Evolutionary conservation across 92 coral and sea anemone genomes (phyloP), one percentile per base, ranked within the genome.

Genomic region (Blastomussa wellsi): DNA sequence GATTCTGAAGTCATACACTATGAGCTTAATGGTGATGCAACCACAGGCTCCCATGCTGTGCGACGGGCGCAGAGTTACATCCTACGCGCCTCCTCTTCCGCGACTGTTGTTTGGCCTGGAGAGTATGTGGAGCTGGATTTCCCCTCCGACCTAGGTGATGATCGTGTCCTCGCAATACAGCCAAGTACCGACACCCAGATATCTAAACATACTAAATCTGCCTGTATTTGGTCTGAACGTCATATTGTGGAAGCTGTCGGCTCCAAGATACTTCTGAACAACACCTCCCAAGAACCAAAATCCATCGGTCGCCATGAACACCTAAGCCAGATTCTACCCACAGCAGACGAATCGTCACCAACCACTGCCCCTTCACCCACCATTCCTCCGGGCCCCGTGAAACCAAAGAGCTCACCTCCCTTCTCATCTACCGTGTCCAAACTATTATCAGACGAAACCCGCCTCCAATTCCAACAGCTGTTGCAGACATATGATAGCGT

Each of bases 241-340:
- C 78, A 81, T 32, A 62, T 81, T 79, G 16, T 69, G 59, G 75
- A 81, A 39, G 74, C 85, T 19, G 85, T 81, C 26, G 52, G 77
- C 24, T 29, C 51, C 62, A 44, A 82, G 35, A 51, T 82, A 41
- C 64, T 79, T 36, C 5, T 67, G 33, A 19, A 1, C 12, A 4
- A 49, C 55, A 49, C 55, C 16, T 66, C 82, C 22, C 49, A 31
- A 8, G 2, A 35, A n/a, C 69, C 82, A 49, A 78, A 72, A 38
- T 26, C 49, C 53, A 72, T 22, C 55, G 53, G 51, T 38, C 29
- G 51, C 77, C 51, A 16, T 13, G 52, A 72, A 31, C 52, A 72
- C 77, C 52, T 72, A 49, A 72, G 52, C 52, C 77, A 72, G 77
- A 38, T 72, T 13, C 77, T 72, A 72, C 77, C 77, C 26, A 69